Conservation (phyloP, 2,888 invertebrate genomes). For the Ectemnius cavifrons region DNA sequence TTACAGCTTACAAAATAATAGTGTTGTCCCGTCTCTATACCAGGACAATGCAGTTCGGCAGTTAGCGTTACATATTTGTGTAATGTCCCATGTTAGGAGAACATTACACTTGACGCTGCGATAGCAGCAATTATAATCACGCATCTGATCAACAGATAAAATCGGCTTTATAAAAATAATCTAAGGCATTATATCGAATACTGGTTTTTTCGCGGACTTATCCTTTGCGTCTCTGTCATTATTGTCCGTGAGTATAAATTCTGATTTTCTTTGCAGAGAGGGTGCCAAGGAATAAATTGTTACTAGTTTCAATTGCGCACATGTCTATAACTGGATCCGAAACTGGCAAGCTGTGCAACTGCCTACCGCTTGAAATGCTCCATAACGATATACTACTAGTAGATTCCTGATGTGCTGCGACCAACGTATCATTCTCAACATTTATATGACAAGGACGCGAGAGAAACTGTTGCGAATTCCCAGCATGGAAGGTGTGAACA, state of each 20-base stretch:
- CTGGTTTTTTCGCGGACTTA: too few relatives aligned
- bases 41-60: too few relatives aligned
- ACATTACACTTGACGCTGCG: too few relatives aligned
- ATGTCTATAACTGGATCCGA: conserved; percentile 85
- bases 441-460: conserved; percentile 83
- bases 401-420: conserved; percentile 88
- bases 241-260: conserved; percentile 80
- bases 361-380: conserved; percentile 81
- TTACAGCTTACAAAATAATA: too few relatives aligned
- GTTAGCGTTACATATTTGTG: too few relatives aligned
- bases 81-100: too few relatives aligned
- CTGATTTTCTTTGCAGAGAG: conserved; percentile 84
- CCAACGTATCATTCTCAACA: conserved; percentile 81
- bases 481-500: conserved; percentile 84
- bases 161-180: conserved; percentile 3
- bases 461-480: conserved; percentile 83
- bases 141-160: conserved; percentile 1
- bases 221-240: background rate
- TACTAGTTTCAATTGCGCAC: conserved; percentile 81
- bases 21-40: too few relatives aligned
- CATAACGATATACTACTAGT: conserved; percentile 83
- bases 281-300: conserved; percentile 81
- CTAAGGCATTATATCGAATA: too few relatives aligned
- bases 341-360: conserved; percentile 81
- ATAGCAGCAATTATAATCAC: background rate